Percentiles rank a stretch among this genome's conserved stretches.
These are phyloP conservation scores for Geothlypis trichas DNA, from an alignment of 2,113 vertebrate genomes.

Conservation along the genomic window DNA sequence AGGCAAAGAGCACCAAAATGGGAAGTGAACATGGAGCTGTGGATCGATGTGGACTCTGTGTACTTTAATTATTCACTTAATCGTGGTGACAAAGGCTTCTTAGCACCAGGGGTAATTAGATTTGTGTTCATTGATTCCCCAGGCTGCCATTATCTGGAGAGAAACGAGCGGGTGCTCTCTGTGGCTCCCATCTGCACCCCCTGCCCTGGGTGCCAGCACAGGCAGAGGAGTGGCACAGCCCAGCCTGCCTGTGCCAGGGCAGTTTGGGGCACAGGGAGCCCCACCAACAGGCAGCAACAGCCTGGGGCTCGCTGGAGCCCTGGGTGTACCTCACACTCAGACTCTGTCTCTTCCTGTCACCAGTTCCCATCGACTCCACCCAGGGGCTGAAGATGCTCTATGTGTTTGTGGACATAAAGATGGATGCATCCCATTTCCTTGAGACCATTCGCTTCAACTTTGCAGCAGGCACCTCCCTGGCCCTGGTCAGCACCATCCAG, in stretches of 20 bases:
- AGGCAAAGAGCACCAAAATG: slow-evolving; percentile 52
- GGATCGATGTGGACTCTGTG: slow-evolving; percentile 59
- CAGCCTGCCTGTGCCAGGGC: neutral
- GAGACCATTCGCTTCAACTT: slow-evolving; percentile 94
- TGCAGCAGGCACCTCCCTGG: slow-evolving; percentile 75
- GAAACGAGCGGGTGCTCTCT: neutral
- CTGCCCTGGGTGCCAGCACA: neutral
- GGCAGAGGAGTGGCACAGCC: neutral
- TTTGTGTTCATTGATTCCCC: slow-evolving; percentile 74
- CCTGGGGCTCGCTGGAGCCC: rapidly evolving
- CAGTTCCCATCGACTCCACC: slow-evolving; percentile 91
- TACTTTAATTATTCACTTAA: slow-evolving; percentile 77
- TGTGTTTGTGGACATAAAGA: slow-evolving; percentile 97
- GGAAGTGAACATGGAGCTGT: slow-evolving; percentile 27
- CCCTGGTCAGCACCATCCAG: slow-evolving; percentile 97
- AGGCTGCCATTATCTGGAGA: slow-evolving; percentile 39
- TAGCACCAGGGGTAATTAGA: slow-evolving; percentile 77
- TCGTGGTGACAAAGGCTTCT: slow-evolving; percentile 78
- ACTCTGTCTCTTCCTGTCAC: neutral
- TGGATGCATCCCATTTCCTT: slow-evolving; percentile 91
- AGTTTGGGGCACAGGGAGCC: neutral
- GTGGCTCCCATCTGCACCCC: neutral
- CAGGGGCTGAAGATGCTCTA: slow-evolving; percentile 93
- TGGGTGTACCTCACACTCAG: rapidly evolving
- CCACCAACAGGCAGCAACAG: neutral